A percentile compares a stretch with the other conserved stretches of the same genome.
phyloP scores from a whole-genome alignment of 2,113 vertebrate species.

The Madoqua kirkii region DNA sequence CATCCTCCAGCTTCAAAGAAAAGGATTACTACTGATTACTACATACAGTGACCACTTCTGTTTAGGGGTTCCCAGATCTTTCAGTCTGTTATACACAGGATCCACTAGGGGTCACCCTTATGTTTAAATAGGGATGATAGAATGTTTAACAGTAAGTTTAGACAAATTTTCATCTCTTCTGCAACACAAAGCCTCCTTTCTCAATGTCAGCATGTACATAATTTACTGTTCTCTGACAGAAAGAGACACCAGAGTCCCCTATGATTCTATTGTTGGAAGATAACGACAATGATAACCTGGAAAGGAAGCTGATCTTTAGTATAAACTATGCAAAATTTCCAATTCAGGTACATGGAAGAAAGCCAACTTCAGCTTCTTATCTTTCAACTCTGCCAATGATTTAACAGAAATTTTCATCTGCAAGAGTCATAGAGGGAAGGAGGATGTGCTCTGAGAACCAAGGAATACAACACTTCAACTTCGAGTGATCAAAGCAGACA shows the following conservation, averaged over 20 bases:
- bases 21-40: background rate
- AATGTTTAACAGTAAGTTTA: background rate
- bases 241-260: background rate
- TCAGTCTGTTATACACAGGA: background rate
- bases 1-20: background rate
- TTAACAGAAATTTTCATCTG: background rate
- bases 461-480: background rate
- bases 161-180: background rate
- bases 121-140: slow-evolving; percentile 33
- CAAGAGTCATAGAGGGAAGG: background rate
- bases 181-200: background rate
- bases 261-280: background rate
- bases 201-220: background rate
- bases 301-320: background rate
- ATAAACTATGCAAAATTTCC: slow-evolving; percentile 4
- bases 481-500: background rate
- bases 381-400: background rate
- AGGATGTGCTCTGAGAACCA: background rate
- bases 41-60: background rate
- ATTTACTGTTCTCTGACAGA: background rate
- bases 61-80: background rate
- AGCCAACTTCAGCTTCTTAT: background rate
- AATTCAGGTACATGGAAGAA: background rate
- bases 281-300: background rate
- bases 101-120: slow-evolving; percentile 67